These are phyloP conservation scores for Gastrophryne carolinensis DNA, from an alignment of 2,797 vertebrate species.

Conservation along the genomic window DNA sequence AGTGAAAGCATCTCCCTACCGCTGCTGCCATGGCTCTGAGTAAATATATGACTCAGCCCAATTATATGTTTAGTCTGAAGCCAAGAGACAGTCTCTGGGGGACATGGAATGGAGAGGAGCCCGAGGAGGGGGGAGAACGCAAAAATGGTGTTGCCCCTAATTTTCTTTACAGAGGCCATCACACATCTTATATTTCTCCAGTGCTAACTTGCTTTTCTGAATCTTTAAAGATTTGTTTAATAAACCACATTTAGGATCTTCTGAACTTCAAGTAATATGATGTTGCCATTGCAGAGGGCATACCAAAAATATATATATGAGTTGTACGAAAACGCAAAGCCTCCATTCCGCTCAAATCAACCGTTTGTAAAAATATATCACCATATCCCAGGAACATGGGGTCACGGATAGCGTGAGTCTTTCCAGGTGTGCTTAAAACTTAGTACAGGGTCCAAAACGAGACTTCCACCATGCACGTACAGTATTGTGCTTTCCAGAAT, in stretches of 20 bases:
- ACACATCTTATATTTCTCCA: neutral
- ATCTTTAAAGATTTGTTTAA: neutral
- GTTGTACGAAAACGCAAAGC: neutral
- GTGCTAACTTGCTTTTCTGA: neutral
- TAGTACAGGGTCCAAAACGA: neutral
- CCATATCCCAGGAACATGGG: constrained; percentile 11
- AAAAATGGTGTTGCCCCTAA: constrained; percentile 48
- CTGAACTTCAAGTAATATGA: neutral
- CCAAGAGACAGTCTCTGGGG: constrained; percentile 55
- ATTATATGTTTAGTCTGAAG: constrained; percentile 58
- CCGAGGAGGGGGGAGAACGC: constrained; percentile 43
- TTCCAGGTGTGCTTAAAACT: neutral
- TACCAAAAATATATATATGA: neutral
- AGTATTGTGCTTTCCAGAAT: too few relatives aligned
- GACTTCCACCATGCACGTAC: too few relatives aligned
- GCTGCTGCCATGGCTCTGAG: constrained; percentile 57
- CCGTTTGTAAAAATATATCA: too few relatives aligned
- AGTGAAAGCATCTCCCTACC: constrained; percentile 49
- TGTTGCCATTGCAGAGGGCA: too few relatives aligned
- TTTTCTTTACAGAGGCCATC: constrained; percentile 26
- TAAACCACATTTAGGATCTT: neutral
- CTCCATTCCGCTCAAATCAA: too few relatives aligned
- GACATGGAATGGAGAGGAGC: constrained; percentile 30
- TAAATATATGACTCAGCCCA: constrained; percentile 60
- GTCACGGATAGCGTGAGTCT: constrained; percentile 5